These are phyloP conservation scores for Melanogrammus aeglefinus DNA, from an alignment of 2,797 vertebrate species.

Conservation along the genomic window DNA sequence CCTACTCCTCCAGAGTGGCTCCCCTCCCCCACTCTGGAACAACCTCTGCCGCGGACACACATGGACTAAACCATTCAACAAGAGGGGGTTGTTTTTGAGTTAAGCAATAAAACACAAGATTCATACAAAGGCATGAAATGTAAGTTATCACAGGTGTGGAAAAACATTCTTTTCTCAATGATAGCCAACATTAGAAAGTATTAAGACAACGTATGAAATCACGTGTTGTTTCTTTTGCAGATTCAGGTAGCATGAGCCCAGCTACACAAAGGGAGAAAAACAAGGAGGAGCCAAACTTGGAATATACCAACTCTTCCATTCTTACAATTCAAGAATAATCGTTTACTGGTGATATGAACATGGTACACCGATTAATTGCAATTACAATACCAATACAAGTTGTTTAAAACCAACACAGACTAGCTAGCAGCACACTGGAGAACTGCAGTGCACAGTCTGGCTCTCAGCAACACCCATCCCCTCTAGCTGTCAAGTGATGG, in stretches of 20 bases:
- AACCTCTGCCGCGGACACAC: slow-evolving; percentile 4
- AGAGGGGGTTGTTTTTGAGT: neutral
- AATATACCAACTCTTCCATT: neutral
- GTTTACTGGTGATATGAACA: neutral
- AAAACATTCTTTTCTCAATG: neutral
- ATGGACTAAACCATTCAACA: slow-evolving; percentile 10
- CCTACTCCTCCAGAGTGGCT: neutral
- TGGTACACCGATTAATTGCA: neutral
- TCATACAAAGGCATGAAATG: neutral
- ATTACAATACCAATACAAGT: neutral
- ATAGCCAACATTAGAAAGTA: neutral
- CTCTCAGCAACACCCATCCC: slow-evolving; percentile 4
- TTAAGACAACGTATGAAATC: neutral
- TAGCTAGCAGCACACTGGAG: neutral
- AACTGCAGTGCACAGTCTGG: neutral
- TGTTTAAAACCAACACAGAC: neutral
- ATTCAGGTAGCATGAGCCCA: neutral
- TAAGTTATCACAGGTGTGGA: neutral
- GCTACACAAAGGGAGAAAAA: neutral
- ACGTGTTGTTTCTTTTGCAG: neutral
- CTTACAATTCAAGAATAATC: neutral
- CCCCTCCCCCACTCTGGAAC: slow-evolving; percentile 10
- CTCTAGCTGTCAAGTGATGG: neutral
- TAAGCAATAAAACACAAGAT: neutral
- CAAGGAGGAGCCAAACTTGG: neutral